Evolutionary conservation across 2,113 vertebrate species (phyloP).

Genomic region (Prunella himalayana): DNA sequence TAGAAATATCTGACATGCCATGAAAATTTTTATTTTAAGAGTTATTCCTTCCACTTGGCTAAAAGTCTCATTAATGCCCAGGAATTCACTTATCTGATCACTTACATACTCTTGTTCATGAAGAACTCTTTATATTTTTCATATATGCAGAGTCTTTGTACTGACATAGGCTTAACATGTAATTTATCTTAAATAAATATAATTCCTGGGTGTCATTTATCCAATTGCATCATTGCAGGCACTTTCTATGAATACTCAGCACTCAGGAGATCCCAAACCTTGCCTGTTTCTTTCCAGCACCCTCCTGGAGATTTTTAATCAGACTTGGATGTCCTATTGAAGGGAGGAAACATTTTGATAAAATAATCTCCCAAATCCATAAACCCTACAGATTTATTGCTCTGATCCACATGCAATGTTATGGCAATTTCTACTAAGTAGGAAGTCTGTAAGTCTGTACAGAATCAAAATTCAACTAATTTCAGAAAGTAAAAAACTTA

Average conservation of each 20-base stretch:
- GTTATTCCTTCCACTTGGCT: background rate
- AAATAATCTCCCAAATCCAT: background rate
- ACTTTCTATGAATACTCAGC: background rate
- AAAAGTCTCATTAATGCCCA: background rate
- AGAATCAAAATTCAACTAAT: background rate
- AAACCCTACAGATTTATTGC: background rate
- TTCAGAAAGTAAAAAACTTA: background rate
- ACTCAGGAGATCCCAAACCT: background rate
- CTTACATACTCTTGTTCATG: background rate
- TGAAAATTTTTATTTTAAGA: background rate
- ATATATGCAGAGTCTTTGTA: background rate
- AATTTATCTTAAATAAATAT: background rate
- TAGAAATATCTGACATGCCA: background rate
- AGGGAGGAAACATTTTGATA: background rate
- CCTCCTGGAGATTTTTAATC: background rate
- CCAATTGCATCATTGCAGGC: background rate
- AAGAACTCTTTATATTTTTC: background rate
- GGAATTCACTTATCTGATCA: background rate
- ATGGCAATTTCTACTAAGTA: background rate
- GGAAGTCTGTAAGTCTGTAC: background rate
- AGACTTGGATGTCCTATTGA: background rate
- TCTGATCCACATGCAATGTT: background rate
- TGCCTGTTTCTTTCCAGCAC: background rate
- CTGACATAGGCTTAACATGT: background rate
- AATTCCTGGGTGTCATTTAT: background rate